Percentiles rank a stretch among this genome's conserved stretches.
Conservation (phyloP, 2,888 invertebrate genomes). For the Anthophora plumipes region DNA sequence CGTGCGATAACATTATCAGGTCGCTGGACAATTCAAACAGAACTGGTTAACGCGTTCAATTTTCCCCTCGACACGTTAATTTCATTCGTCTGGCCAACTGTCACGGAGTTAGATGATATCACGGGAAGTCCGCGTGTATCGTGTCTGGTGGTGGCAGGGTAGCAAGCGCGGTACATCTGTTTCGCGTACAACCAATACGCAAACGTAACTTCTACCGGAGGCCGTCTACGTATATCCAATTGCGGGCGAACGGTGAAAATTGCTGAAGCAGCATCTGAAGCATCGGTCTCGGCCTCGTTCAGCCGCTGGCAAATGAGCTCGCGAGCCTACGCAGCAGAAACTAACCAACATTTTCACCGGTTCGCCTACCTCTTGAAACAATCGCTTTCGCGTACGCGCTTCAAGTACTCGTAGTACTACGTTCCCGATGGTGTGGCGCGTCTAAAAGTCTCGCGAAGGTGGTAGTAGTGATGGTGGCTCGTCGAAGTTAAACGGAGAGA, state of each 20-base stretch:
- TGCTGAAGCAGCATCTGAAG: conserved; percentile 60
- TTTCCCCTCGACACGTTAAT: conserved; percentile 31
- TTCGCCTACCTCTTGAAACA: conserved; percentile 46
- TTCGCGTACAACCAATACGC: conserved; percentile 28
- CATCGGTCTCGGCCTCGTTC: conserved; percentile 41
- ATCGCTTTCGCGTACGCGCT: conserved; percentile 18
- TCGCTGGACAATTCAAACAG: neutral
- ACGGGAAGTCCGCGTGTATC: neutral
- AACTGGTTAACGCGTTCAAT: conserved; percentile 30
- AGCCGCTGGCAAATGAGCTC: conserved; percentile 40
- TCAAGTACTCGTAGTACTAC: conserved; percentile 7
- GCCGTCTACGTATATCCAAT: conserved; percentile 46
- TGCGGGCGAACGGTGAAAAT: conserved; percentile 51
- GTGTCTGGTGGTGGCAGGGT: conserved; percentile 14
- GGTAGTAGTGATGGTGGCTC: neutral
- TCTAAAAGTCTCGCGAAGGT: conserved; percentile 6
- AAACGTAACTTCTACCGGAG: conserved; percentile 25
- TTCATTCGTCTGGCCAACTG: conserved; percentile 35
- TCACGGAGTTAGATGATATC: neutral
- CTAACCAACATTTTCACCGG: conserved; percentile 52
- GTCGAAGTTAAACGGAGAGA: conserved; percentile 20
- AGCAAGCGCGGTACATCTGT: conserved; percentile 17
- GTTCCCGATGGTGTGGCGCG: neutral
- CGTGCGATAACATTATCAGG: too few relatives aligned
- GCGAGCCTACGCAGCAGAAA: conserved; percentile 56